Base-by-base conservation (phyloP, 1,140 invertebrate genomes). In the Diprion similis region DNA sequence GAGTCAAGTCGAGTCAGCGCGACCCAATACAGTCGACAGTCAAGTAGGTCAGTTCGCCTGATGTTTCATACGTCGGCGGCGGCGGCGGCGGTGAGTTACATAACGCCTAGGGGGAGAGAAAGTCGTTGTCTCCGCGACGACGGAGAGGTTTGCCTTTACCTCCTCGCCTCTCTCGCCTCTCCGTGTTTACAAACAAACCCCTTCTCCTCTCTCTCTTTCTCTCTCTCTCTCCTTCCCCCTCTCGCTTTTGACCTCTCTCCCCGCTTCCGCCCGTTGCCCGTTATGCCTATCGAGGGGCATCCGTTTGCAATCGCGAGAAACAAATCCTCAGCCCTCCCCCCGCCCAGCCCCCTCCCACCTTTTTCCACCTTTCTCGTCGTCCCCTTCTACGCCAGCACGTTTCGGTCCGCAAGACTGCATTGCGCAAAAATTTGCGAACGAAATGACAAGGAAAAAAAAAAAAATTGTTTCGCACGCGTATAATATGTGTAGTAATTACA, bases 31-130 rank as follows among this genome's bases (percentile, higher is more conserved):
- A 59, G 51, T 59, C 51, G 81, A 79, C 75, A 81, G 81, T 83
- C 81, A 83, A 84, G 78, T 84, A 79, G 82, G 82, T 84, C 81
- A 80, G 79, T 83, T 59, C 82, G 76, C 80, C 76, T 77, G 73
- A 77, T 75, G 78, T 73, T 82, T 78, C 24, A 37, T 1, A 37
- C 24, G 24, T 37, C 77, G 81, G 79, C 80, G 70, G 72, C 76
- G 75, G 76, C 75, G 74, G 71, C 69, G 75, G 77, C 77, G 66
- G 72, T 77, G 73, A 73, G 69, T 78, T 78, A 78, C 77, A 71
- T 78, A 78, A 78, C 75, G 71, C 47, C 67, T 18, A 66, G 71
- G 73, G 75, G 77, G 73, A 76, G 77, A 81, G 80, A 81, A 81
- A 81, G 80, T 81, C 78, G 71, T 59, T 59, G 51, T 59, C 51